phyloP scores from a whole-genome alignment of 2,888 invertebrate species.

The Stegana nigrithorax region DNA sequence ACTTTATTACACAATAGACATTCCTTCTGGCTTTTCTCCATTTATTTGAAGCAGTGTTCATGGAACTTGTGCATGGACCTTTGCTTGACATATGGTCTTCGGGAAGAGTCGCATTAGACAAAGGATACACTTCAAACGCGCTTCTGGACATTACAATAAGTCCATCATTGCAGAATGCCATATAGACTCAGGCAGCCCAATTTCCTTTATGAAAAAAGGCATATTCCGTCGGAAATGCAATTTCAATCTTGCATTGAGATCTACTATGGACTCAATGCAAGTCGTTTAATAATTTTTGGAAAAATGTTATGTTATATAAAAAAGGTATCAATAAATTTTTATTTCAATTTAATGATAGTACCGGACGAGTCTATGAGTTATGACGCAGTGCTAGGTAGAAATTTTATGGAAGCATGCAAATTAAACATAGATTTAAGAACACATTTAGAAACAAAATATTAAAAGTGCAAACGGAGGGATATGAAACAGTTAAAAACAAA shows the following conservation, averaged over 20 bases:
- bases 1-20: too few relatives aligned
- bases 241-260: not conserved
- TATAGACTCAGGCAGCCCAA: slow-evolving; percentile 2
- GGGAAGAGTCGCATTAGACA: too few relatives aligned
- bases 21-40: too few relatives aligned
- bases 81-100: too few relatives aligned
- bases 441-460: not conserved
- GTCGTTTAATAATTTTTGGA: not conserved
- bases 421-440: not conserved
- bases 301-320: not conserved
- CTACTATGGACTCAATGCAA: not conserved
- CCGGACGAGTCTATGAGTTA: slow-evolving; percentile 3
- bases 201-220: slow-evolving; percentile 3
- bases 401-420: not conserved
- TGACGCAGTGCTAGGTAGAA: slow-evolving; percentile 9
- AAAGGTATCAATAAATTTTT: slow-evolving; percentile 11
- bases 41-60: too few relatives aligned
- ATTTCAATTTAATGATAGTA: not conserved
- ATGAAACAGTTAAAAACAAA: not conserved
- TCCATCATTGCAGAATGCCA: too few relatives aligned
- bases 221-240: too few relatives aligned
- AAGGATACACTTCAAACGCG: too few relatives aligned
- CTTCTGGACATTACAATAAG: too few relatives aligned
- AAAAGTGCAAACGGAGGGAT: not conserved
- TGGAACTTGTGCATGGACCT: too few relatives aligned